A percentile compares a stretch with the other conserved stretches of the same genome.
Conservation (phyloP, 2,888 invertebrate species). For the Athalia rosae region DNA sequence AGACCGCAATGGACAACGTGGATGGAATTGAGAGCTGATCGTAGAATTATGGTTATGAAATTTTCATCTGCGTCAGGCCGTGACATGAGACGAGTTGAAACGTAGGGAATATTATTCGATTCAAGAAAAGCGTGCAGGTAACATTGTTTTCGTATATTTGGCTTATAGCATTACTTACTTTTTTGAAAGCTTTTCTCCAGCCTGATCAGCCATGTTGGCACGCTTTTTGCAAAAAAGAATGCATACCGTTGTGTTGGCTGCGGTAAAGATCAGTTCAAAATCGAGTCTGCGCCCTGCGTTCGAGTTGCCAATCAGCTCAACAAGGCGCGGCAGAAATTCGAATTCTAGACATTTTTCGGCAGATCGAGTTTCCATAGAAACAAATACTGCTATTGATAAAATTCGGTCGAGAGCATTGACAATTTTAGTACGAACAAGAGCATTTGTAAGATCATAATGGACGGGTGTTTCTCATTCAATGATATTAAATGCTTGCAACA, state of each 20-base stretch:
- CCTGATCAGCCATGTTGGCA: conserved; percentile 77
- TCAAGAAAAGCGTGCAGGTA: background rate
- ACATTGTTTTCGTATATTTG: background rate
- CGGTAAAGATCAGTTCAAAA: background rate
- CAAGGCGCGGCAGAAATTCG: conserved; percentile 21
- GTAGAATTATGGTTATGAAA: too few species aligned
- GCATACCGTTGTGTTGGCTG: conserved; percentile 23
- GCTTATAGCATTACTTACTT: conserved; percentile 76
- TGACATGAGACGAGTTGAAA: background rate
- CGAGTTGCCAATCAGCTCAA: background rate
- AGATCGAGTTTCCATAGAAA: conserved; percentile 30
- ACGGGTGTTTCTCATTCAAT: conserved; percentile 59
- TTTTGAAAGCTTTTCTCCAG: conserved; percentile 80
- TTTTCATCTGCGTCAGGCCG: too few species aligned
- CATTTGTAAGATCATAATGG: conserved; percentile 57
- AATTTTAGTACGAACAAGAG: background rate
- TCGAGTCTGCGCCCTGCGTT: background rate
- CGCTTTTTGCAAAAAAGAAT: conserved; percentile 49
- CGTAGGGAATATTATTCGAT: background rate
- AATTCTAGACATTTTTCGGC: background rate
- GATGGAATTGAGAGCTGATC: too few species aligned
- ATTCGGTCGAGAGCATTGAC: background rate
- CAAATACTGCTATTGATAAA: conserved; percentile 23
- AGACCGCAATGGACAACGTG: too few species aligned
- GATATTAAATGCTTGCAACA: conserved; percentile 66